Conservation (phyloP, 2,888 invertebrate species). For the Therioaphis trifolii region DNA sequence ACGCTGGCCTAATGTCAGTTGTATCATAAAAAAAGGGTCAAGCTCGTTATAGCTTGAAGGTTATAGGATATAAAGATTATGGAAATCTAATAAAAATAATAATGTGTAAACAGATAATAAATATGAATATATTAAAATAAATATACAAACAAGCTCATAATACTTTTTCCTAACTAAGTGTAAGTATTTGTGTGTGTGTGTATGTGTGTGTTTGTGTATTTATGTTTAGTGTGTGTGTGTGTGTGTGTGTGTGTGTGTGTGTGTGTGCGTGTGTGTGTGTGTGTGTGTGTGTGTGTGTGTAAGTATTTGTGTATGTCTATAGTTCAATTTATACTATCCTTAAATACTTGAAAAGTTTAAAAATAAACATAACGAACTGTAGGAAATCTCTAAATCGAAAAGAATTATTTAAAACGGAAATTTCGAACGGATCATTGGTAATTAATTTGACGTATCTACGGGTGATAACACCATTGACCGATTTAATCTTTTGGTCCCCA, state of each 20-base stretch:
- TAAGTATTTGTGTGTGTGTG: background rate
- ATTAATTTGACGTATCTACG: background rate
- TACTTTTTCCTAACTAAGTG: background rate
- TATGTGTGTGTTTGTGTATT: background rate
- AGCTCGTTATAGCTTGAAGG: slow-evolving; percentile 31
- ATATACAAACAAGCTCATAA: background rate
- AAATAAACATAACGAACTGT: background rate
- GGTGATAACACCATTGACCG: background rate
- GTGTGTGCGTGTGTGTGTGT: background rate
- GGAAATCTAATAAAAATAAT: slow-evolving; percentile 5
- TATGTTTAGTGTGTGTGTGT: no score
- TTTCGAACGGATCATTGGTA: background rate
- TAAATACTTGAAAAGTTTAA: no score
- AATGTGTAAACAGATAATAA: background rate
- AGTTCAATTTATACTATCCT: no score
- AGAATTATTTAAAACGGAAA: background rate
- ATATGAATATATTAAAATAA: slow-evolving; percentile 29
- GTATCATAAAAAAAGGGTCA: background rate
- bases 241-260: background rate
- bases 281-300: no score
- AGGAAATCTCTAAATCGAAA: background rate
- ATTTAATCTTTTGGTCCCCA: slow-evolving; percentile 46
- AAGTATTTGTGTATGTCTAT: no score
- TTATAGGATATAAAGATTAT: background rate
- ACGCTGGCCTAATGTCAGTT: background rate